Evolutionary conservation across 2,113 vertebrate genomes (phyloP).

Genomic region (Australoheros scitulus): DNA sequence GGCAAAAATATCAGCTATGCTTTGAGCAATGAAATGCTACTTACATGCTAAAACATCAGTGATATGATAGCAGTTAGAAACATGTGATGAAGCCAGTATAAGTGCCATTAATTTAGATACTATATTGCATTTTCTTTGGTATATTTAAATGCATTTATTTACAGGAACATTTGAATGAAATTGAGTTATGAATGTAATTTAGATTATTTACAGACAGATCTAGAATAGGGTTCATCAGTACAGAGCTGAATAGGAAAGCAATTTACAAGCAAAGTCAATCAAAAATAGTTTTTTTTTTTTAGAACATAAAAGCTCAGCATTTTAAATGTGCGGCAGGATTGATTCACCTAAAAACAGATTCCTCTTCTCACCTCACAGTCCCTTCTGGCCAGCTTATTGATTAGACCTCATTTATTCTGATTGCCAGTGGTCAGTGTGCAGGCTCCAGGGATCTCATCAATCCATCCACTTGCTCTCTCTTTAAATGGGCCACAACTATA

Average conservation of each 20-base stretch:
- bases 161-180: neutral
- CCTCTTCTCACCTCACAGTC: neutral
- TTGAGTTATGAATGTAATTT: neutral
- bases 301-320: neutral
- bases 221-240: neutral
- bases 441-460: neutral
- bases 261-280: neutral
- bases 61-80: neutral
- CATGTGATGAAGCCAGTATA: neutral
- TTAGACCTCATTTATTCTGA: conserved; percentile 6
- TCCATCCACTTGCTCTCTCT: neutral
- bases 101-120: neutral
- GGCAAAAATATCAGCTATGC: neutral
- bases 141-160: neutral
- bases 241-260: neutral
- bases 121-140: neutral
- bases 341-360: neutral
- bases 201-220: neutral
- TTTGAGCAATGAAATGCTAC: neutral
- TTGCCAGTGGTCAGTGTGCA: neutral
- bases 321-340: neutral
- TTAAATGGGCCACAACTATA: neutral
- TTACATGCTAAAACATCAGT: neutral
- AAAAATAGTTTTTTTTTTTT: neutral
- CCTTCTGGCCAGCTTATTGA: conserved; percentile 12